Conservation (phyloP, 2,113 vertebrate species). For the Etia nguti region DNA sequence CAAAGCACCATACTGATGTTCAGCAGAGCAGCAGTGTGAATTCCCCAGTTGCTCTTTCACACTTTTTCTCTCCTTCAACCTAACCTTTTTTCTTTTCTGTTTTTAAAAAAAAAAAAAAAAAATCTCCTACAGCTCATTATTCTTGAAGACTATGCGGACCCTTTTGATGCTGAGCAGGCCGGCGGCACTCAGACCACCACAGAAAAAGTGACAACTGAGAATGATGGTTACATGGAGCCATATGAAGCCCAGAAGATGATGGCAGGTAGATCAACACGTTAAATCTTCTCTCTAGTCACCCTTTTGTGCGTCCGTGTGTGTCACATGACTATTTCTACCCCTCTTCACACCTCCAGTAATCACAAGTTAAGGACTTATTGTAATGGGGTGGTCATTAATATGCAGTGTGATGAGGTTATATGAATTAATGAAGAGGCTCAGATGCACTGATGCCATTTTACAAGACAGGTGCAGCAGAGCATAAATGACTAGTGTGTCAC, state of each 20-base stretch:
- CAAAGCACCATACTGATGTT: background rate
- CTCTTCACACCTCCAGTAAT: background rate
- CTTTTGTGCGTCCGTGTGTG: background rate
- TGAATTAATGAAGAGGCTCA: constrained; percentile 23
- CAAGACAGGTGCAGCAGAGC: constrained; percentile 48
- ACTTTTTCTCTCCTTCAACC: background rate
- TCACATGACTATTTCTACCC: background rate
- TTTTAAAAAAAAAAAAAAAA: too few relatives aligned
- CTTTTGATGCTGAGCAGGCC: constrained; percentile 87
- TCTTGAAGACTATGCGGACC: constrained; percentile 95
- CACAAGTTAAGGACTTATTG: background rate
- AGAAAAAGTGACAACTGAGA: constrained; percentile 83
- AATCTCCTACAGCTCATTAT: constrained; percentile 80
- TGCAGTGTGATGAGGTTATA: constrained; percentile 17
- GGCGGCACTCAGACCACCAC: constrained; percentile 67
- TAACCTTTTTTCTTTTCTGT: background rate
- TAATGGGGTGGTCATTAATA: constrained; percentile 15
- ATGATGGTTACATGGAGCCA: constrained; percentile 97
- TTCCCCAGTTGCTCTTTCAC: background rate
- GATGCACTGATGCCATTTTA: background rate
- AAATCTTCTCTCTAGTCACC: background rate
- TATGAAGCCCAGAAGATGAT: constrained; percentile 99
- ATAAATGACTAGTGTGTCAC: constrained; percentile 23
- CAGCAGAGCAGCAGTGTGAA: constrained; percentile 29
- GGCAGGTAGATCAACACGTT: constrained; percentile 77